These are phyloP conservation scores for Triplophysa rosa DNA, from an alignment of 2,113 vertebrate species.

Conservation along the genomic window DNA sequence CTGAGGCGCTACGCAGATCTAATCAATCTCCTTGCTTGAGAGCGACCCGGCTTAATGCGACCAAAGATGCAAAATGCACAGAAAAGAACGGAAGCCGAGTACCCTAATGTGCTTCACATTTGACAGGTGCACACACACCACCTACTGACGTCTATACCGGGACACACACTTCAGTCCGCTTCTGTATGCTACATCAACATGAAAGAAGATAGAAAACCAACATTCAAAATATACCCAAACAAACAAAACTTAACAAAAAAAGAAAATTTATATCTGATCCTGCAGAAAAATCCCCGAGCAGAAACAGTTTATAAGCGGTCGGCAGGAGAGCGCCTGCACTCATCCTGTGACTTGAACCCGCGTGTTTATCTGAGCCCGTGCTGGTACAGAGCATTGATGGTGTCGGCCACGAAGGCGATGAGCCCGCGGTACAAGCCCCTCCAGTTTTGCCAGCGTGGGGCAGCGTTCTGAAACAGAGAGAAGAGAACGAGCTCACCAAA, in stretches of 20 bases:
- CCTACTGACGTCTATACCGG: conserved; percentile 11
- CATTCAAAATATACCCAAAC: conserved; percentile 65
- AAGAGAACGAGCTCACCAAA: background rate
- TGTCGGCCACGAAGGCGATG: conserved; percentile 68
- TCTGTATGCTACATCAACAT: conserved; percentile 55
- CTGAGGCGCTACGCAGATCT: conserved; percentile 29
- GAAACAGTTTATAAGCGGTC: conserved; percentile 39
- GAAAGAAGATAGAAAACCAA: conserved; percentile 36
- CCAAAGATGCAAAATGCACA: background rate
- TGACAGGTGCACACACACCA: conserved; percentile 30
- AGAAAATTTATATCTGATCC: conserved; percentile 51
- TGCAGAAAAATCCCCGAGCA: conserved; percentile 52
- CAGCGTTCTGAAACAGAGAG: conserved; percentile 58
- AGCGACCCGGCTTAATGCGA: background rate
- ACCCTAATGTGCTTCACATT: conserved; percentile 32
- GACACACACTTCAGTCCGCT: conserved; percentile 39
- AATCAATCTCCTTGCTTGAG: conserved; percentile 20
- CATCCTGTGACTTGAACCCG: conserved; percentile 41
- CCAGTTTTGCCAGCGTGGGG: conserved; percentile 68
- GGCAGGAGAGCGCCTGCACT: conserved; percentile 43
- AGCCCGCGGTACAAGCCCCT: conserved; percentile 65
- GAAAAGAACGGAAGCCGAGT: background rate
- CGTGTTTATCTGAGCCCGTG: conserved; percentile 59
- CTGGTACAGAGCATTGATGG: conserved; percentile 68
- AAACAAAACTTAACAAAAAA: conserved; percentile 30